phyloP scores from a whole-genome alignment of 2,888 invertebrate species.

The Allygus modestus region DNA sequence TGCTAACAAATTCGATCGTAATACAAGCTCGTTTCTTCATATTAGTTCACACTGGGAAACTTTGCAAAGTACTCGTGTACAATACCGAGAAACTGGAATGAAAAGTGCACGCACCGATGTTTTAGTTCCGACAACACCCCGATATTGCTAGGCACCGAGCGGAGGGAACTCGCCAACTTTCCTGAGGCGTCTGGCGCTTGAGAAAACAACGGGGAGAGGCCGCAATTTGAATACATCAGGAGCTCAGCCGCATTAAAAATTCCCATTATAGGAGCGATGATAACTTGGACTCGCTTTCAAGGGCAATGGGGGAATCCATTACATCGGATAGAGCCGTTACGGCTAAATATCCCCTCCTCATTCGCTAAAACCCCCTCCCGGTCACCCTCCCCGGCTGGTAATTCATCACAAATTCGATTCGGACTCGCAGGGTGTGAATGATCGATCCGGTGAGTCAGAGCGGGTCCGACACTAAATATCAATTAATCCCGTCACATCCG shows the following conservation, averaged over 20 bases:
- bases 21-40: constrained; percentile 25
- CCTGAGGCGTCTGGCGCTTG: constrained; percentile 22
- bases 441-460: constrained; percentile 59
- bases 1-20: background rate
- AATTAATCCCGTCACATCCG: constrained; percentile 54
- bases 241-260: constrained; percentile 46
- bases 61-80: background rate
- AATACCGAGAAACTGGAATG: background rate
- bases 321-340: constrained; percentile 48
- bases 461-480: constrained; percentile 54
- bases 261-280: constrained; percentile 13
- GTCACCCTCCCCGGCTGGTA: constrained; percentile 10
- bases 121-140: background rate
- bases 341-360: constrained; percentile 34
- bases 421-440: constrained; percentile 61
- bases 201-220: constrained; percentile 25
- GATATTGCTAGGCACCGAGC: background rate
- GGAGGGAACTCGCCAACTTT: background rate
- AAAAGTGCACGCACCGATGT: background rate
- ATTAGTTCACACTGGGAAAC: constrained; percentile 1
- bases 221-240: constrained; percentile 46
- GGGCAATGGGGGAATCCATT: constrained; percentile 41
- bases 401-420: constrained; percentile 63
- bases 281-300: constrained; percentile 25
- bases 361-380: constrained; percentile 34